Conservation (phyloP, 2,888 invertebrate species). For the Malthinus seriepunctatus region DNA sequence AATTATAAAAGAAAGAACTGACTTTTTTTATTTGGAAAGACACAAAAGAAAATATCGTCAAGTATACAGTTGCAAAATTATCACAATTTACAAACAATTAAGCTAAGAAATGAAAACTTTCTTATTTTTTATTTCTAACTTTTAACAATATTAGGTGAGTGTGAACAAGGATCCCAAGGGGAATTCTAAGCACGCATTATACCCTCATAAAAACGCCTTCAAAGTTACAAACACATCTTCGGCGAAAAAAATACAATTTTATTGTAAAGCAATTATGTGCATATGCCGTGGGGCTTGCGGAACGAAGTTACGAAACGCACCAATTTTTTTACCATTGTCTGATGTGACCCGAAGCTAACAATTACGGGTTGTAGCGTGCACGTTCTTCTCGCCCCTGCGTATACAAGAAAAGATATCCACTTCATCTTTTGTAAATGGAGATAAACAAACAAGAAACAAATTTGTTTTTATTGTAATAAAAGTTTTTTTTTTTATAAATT, state of each 20-base stretch:
- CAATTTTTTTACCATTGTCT: conserved; percentile 19
- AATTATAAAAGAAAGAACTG: too few relatives aligned
- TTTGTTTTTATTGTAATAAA: neutral
- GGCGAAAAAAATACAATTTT: conserved; percentile 26
- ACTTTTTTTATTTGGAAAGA: too few relatives aligned
- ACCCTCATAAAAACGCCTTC: conserved; percentile 11
- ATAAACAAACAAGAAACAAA: conserved; percentile 1
- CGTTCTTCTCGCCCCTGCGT: conserved; percentile 6
- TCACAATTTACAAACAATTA: neutral
- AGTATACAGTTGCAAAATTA: neutral
- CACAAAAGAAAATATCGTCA: too few relatives aligned
- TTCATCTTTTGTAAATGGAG: conserved; percentile 9
- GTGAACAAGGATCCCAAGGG: neutral
- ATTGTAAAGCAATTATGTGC: conserved; percentile 27
- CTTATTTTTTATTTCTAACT: neutral
- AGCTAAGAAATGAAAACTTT: neutral
- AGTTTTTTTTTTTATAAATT: neutral
- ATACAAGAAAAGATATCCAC: conserved; percentile 15
- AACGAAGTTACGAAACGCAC: conserved; percentile 22
- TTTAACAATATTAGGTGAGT: neutral
- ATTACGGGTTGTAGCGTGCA: conserved; percentile 10
- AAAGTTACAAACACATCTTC: conserved; percentile 23
- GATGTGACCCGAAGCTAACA: conserved; percentile 14
- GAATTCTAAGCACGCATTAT: conserved; percentile 19
- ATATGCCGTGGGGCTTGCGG: conserved; percentile 17